Percentiles rank a stretch among this genome's conserved stretches.
These are phyloP conservation scores for Kryptolebias ocellatus DNA, from an alignment of 2,797 vertebrate species.

Conservation along the genomic window DNA sequence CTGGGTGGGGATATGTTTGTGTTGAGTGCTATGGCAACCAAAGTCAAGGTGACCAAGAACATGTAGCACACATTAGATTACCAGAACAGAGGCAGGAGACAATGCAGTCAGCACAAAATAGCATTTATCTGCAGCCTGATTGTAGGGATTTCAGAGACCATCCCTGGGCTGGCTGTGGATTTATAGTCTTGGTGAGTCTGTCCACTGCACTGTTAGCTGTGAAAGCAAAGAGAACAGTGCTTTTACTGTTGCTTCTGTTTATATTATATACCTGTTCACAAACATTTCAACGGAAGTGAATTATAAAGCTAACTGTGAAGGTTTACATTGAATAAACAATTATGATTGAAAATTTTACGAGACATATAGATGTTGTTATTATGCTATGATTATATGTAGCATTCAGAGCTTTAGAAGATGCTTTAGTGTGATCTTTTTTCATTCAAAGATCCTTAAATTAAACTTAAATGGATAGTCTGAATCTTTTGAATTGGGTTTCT, in stretches of 20 bases:
- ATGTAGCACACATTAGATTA: constrained; percentile 87
- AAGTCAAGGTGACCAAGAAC: constrained; percentile 90
- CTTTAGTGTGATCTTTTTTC: constrained; percentile 38
- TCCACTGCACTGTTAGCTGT: constrained; percentile 60
- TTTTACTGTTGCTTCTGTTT: constrained; percentile 38
- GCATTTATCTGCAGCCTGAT: constrained; percentile 81
- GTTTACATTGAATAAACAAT: constrained; percentile 3
- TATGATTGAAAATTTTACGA: background rate
- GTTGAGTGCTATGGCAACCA: constrained; percentile 86
- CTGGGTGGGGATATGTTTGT: constrained; percentile 89
- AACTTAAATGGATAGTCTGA: constrained; percentile 3
- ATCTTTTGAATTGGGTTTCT: too few species aligned
- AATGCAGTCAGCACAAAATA: constrained; percentile 84
- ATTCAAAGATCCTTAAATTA: constrained; percentile 43
- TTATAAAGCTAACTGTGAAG: constrained; percentile 29
- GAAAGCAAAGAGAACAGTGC: constrained; percentile 37
- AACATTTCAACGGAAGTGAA: constrained; percentile 35
- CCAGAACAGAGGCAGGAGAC: constrained; percentile 83
- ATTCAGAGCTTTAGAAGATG: too few species aligned
- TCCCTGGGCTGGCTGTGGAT: constrained; percentile 76
- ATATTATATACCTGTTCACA: constrained; percentile 35
- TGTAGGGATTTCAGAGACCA: constrained; percentile 81
- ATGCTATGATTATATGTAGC: too few species aligned
- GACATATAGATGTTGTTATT: too few species aligned
- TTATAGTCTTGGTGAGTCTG: constrained; percentile 83